These are phyloP conservation scores for Sipunculus nudus DNA, from an alignment of 2,888 invertebrate genomes.

Conservation along the genomic window DNA sequence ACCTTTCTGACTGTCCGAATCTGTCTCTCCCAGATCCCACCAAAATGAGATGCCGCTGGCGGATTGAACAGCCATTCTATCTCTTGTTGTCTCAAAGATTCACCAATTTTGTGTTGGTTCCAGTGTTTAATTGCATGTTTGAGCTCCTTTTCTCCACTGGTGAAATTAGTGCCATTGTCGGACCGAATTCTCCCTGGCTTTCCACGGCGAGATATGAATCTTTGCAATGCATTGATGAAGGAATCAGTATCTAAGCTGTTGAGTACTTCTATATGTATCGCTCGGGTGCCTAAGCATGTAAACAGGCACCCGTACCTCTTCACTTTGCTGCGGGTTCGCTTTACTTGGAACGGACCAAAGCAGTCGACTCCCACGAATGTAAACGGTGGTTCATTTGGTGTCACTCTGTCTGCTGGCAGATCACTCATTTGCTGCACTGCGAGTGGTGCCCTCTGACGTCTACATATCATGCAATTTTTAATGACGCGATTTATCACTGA, in stretches of 20 bases:
- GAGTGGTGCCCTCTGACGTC: no score
- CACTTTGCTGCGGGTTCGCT: not conserved
- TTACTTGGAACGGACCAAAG: conserved; percentile 1
- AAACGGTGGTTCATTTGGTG: not conserved
- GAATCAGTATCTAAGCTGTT: not conserved
- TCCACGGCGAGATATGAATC: conserved; percentile 5
- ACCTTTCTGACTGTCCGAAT: conserved; percentile 6
- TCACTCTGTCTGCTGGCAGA: not conserved
- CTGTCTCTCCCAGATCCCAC: not conserved
- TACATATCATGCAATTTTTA: no score
- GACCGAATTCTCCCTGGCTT: not conserved
- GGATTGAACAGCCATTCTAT: conserved; percentile 8
- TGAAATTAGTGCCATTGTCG: conserved; percentile 6
- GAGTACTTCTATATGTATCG: conserved; percentile 5
- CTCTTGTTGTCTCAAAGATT: not conserved
- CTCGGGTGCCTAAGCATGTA: not conserved
- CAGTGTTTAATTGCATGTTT: not conserved
- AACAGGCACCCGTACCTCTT: not conserved
- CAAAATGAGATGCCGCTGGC: conserved; percentile 2
- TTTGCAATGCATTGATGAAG: conserved; percentile 2
- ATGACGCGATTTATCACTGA: no score
- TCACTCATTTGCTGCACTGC: no score
- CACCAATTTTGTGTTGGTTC: not conserved
- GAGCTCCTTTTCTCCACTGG: not conserved
- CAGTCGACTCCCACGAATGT: not conserved